A percentile compares a stretch with the other conserved stretches of the same genome.
These are phyloP conservation scores for Lasioglossum calceatum DNA, from an alignment of 2,888 invertebrate genomes.

Conservation along the genomic window DNA sequence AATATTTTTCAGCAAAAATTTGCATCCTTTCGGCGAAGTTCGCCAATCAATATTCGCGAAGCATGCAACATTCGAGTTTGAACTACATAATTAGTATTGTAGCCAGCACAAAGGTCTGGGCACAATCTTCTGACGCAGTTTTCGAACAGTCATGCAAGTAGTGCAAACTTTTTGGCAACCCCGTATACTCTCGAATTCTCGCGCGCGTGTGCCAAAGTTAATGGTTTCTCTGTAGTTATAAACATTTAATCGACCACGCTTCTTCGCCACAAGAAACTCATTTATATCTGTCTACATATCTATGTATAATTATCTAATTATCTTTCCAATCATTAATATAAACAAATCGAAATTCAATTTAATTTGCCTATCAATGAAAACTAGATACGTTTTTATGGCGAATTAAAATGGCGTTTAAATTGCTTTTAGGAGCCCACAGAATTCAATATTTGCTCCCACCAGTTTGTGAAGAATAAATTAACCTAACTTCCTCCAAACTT, in stretches of 20 bases:
- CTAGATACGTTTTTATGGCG: background rate
- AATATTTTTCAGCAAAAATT: background rate
- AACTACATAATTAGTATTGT: constrained; percentile 16
- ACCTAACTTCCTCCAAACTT: background rate
- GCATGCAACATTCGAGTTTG: constrained; percentile 33
- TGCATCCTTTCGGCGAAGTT: background rate
- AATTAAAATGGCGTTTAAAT: background rate
- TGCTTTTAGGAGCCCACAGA: background rate
- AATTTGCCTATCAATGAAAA: background rate
- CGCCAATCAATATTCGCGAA: background rate
- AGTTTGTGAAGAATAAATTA: background rate
- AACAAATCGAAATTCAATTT: background rate
- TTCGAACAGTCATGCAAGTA: background rate
- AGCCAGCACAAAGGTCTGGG: background rate
- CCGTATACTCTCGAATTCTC: background rate
- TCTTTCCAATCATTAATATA: background rate
- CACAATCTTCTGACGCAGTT: background rate
- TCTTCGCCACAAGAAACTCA: background rate
- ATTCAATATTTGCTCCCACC: background rate
- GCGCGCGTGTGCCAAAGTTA: background rate
- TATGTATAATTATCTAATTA: background rate
- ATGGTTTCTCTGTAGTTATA: background rate
- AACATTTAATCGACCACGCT: constrained; percentile 14
- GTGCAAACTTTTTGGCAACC: constrained; percentile 15
- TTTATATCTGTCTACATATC: background rate